phyloP scores from a whole-genome alignment of 2,113 vertebrate genomes.

The Dipodomys spectabilis region DNA sequence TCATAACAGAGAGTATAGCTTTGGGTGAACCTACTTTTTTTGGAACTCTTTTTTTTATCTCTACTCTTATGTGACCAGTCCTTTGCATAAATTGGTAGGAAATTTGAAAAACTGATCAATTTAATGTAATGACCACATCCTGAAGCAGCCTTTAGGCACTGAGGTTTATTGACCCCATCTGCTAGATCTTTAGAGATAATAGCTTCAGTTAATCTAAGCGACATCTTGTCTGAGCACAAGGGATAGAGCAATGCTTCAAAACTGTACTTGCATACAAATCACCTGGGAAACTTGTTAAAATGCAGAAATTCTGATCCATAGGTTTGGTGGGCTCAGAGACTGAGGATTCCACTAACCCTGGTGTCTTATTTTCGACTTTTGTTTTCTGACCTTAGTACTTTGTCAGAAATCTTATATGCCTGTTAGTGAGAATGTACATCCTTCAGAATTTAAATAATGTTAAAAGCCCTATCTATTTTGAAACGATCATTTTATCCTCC shows the following conservation, averaged over 20 bases:
- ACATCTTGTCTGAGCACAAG: neutral
- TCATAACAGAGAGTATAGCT: neutral
- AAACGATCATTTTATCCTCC: neutral
- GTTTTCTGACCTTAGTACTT: neutral
- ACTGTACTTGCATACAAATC: neutral
- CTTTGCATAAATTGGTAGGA: slow-evolving; percentile 14
- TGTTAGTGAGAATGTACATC: neutral
- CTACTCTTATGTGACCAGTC: neutral
- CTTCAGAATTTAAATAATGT: neutral
- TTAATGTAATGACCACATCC: slow-evolving; percentile 1
- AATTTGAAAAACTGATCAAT: slow-evolving; percentile 27
- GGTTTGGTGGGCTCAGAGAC: neutral
- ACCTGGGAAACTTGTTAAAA: slow-evolving; percentile 27
- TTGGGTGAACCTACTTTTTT: neutral
- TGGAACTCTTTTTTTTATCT: slow-evolving; percentile 28
- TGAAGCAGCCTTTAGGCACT: neutral
- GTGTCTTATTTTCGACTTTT: neutral
- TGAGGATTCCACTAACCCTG: neutral
- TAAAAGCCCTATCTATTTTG: neutral
- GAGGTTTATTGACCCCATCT: slow-evolving; percentile 47
- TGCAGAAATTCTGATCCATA: neutral
- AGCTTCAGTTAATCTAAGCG: slow-evolving; percentile 49
- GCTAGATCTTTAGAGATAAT: slow-evolving; percentile 46
- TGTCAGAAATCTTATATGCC: neutral
- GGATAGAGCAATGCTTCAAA: neutral